Percentiles rank a stretch among this genome's conserved stretches.
Evolutionary conservation across 2,113 vertebrate species (phyloP).

Genomic region (Raja brachyura): DNA sequence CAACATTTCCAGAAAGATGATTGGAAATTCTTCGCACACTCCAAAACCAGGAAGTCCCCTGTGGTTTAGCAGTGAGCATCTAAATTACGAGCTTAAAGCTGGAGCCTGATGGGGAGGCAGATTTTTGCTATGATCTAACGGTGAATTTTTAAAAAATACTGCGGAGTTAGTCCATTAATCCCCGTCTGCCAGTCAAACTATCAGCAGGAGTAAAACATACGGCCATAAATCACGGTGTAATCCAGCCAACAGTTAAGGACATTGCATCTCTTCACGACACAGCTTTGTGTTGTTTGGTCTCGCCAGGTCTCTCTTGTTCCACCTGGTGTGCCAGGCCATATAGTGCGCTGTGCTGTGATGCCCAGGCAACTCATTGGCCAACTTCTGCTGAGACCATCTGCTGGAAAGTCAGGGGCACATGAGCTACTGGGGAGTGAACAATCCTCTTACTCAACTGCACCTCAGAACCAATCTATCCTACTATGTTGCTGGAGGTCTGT

Average conservation of each 20-base stretch:
- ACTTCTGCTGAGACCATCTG: background rate
- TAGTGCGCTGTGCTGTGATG: background rate
- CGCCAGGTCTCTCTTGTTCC: background rate
- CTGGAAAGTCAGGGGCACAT: background rate
- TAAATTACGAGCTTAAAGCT: background rate
- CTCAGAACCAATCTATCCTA: no score
- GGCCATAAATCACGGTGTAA: background rate
- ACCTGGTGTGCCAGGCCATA: background rate
- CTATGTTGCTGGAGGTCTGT: no score
- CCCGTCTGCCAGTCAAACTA: background rate
- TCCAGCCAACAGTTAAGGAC: background rate
- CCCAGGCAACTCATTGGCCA: background rate
- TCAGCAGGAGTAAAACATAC: background rate
- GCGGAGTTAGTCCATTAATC: constrained; percentile 16
- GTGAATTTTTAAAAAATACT: background rate
- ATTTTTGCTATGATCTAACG: background rate
- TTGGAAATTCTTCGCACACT: background rate
- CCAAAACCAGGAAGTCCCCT: background rate
- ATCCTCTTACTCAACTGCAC: background rate
- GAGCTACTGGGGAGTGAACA: background rate
- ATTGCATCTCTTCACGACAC: background rate
- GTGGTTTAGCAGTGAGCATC: background rate
- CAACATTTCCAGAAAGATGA: background rate
- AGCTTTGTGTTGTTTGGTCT: background rate
- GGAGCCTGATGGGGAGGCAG: background rate